phyloP scores from a whole-genome alignment of 1,140 invertebrate species.

The Trichonephila clavata region DNA sequence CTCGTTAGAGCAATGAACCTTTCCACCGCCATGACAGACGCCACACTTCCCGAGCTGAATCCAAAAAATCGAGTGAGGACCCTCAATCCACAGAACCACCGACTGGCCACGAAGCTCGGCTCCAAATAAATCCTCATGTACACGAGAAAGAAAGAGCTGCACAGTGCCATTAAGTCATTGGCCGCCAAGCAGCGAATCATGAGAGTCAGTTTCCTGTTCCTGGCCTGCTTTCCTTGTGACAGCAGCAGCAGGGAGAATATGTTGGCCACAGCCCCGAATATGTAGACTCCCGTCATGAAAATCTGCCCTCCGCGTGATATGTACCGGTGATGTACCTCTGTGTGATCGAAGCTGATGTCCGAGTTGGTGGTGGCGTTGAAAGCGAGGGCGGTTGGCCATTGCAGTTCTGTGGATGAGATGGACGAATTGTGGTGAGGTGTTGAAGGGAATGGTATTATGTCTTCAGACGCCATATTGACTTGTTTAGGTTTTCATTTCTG shows the following conservation, averaged over 20 bases:
- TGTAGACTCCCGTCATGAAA: constrained; percentile 61
- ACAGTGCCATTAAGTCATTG: constrained; percentile 88
- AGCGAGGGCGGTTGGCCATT: background rate
- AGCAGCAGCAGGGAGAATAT: constrained; percentile 79
- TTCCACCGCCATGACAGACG: constrained; percentile 92
- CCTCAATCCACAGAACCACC: constrained; percentile 85
- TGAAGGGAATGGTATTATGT: background rate
- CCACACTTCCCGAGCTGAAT: constrained; percentile 91
- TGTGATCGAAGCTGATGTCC: background rate
- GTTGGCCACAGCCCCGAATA: constrained; percentile 67
- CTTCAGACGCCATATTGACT: background rate
- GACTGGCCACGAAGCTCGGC: constrained; percentile 42
- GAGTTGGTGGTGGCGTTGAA: constrained; percentile 41
- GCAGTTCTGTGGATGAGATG: background rate
- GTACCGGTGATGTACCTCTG: constrained; percentile 36
- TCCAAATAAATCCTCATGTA: constrained; percentile 83
- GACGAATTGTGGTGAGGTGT: background rate
- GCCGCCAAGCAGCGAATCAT: constrained; percentile 87
- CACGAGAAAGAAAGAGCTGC: constrained; percentile 83
- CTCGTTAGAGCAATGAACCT: constrained; percentile 91
- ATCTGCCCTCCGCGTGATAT: constrained; percentile 48
- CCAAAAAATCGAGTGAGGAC: constrained; percentile 90
- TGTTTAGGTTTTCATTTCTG: constrained; percentile 20
- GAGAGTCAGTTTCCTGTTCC: constrained; percentile 88
- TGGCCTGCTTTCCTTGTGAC: constrained; percentile 78